These are phyloP conservation scores for Apodemia mormo DNA, from an alignment of 2,888 invertebrate species.

Conservation along the genomic window DNA sequence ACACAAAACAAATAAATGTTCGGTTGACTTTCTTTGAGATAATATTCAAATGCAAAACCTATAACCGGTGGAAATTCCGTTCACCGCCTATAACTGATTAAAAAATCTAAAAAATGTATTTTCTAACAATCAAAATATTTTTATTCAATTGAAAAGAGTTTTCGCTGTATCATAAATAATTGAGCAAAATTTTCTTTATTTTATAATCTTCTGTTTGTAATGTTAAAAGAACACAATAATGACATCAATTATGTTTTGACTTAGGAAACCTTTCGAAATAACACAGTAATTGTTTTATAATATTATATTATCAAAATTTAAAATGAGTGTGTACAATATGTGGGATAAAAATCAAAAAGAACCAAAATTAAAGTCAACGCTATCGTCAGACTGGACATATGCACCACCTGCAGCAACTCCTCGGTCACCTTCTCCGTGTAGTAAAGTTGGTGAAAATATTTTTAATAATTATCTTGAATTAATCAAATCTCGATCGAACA, in stretches of 20 bases:
- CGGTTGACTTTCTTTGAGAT: too few relatives aligned
- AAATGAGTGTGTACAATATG: slow-evolving; percentile 52
- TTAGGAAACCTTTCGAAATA: too few relatives aligned
- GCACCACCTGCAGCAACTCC: slow-evolving; percentile 50
- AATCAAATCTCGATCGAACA: slow-evolving; percentile 60
- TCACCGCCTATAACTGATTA: too few relatives aligned
- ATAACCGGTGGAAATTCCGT: too few relatives aligned
- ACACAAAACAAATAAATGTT: too few relatives aligned
- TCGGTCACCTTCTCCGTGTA: slow-evolving; percentile 49
- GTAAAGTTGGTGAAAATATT: slow-evolving; percentile 55
- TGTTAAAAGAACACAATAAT: neutral
- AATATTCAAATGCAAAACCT: too few relatives aligned
- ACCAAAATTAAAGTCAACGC: slow-evolving; percentile 42
- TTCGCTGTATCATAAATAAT: too few relatives aligned
- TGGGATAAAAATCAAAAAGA: slow-evolving; percentile 48
- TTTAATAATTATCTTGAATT: slow-evolving; percentile 62
- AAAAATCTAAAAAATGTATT: too few relatives aligned
- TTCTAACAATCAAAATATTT: too few relatives aligned
- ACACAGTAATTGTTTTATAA: slow-evolving; percentile 1
- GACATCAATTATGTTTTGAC: neutral
- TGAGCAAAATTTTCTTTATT: too few relatives aligned
- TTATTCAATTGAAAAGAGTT: too few relatives aligned
- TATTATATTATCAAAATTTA: slow-evolving; percentile 39
- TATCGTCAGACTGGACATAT: slow-evolving; percentile 49
- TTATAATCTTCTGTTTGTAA: too few relatives aligned